Evolutionary conservation across 2,797 vertebrate genomes (phyloP), one percentile per base, ranked within the genome.

Genomic region (Rhynchotus rufescens): DNA sequence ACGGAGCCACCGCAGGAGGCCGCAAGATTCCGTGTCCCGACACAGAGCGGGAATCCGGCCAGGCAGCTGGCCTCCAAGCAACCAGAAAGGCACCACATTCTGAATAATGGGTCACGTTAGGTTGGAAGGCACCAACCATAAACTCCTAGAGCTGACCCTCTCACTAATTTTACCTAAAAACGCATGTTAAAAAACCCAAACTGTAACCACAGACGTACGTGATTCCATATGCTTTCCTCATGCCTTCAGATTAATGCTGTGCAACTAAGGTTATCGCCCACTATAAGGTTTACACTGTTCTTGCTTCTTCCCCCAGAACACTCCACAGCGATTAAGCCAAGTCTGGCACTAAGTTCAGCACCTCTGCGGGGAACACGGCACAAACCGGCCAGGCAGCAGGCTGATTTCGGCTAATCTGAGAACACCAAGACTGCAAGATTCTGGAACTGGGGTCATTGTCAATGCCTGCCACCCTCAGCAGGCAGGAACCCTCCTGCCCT

Each of bases 41-140:
- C 0, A 13, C 0, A 8, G 20, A 13, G 4, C 17, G 22, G 66
- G 11, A 42, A n/a, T 0, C 4, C 17, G 34, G 25, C 38, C 1
- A 0, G 11, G 10, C n/a, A 76, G 23, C 0, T 7, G 15, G 38
- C 23, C 7, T 67, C 79, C 51, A 30, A 81, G n/a, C 5, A 15
- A 12, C 12, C 1, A 38, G 75, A 76, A 59, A 28, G 0, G 26
- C 52, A 59, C 2, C 2, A 34, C 38, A 23, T 34, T 56, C 54
- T 23, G 32, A 44, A 56, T 0, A 38, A 1, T 22, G 28, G 4
- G 0, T 5, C 2, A 36, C 0, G 0, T 26, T 3, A 12, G 65
- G 17, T 4, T 16, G 8, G 6, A 71, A 32, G 12, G 38, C 9
- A 36, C 34, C n/a, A 38, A 62, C 3, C 23, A 25, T 10, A 26